A percentile compares a stretch with the other conserved stretches of the same genome.
Conservation (phyloP, 2,113 vertebrate genomes). For the Poecilia latipinna region DNA sequence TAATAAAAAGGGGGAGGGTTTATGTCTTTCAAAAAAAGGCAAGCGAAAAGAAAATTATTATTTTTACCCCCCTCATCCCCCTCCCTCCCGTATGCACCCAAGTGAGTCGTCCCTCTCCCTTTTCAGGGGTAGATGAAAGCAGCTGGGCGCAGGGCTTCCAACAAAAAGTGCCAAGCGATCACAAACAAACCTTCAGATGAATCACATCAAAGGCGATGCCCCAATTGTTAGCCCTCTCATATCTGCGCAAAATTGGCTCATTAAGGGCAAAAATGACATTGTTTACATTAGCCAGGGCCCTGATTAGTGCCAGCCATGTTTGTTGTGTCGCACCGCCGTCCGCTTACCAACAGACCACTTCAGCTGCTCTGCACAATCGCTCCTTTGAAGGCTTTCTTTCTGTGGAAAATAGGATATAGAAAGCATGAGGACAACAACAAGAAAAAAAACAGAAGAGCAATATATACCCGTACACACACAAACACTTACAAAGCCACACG, state of each 20-base stretch:
- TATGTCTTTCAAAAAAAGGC: constrained; percentile 56
- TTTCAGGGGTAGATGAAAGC: constrained; percentile 87
- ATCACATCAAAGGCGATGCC: constrained; percentile 87
- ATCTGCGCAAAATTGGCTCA: constrained; percentile 86
- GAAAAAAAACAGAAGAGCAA: constrained; percentile 45
- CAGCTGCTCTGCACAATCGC: constrained; percentile 70
- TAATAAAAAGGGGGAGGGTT: constrained; percentile 67
- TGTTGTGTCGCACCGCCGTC: constrained; percentile 77
- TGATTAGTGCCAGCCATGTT: constrained; percentile 84
- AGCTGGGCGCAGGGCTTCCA: constrained; percentile 72
- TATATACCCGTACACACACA: constrained; percentile 30
- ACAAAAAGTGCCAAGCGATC: constrained; percentile 82
- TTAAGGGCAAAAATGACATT: constrained; percentile 86
- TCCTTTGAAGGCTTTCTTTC: constrained; percentile 84
- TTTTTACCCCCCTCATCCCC: constrained; percentile 62
- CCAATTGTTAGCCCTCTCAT: constrained; percentile 83
- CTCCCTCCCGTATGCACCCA: constrained; percentile 67
- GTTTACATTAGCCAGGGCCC: constrained; percentile 83
- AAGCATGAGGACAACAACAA: constrained; percentile 67
- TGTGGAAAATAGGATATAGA: constrained; percentile 66
- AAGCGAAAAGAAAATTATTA: constrained; percentile 69
- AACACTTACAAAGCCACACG: constrained; percentile 58
- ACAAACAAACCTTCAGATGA: constrained; percentile 85
- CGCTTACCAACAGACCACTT: constrained; percentile 81
- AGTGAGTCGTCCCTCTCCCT: constrained; percentile 71